Base-by-base conservation (phyloP, 2,113 vertebrate genomes). In the Oreochromis spilurus region DNA sequence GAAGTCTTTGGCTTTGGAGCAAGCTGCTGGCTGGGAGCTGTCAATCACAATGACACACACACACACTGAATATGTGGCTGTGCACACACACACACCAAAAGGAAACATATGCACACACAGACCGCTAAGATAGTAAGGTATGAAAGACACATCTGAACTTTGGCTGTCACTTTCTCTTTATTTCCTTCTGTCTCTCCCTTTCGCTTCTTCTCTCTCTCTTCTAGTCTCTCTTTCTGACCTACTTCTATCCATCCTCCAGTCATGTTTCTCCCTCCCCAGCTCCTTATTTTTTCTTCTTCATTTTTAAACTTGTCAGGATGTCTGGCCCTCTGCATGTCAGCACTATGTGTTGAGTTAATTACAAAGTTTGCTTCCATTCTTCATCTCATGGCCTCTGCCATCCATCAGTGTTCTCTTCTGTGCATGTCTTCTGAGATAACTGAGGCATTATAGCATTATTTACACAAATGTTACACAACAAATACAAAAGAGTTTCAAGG, bases 201-300 rank as follows among this genome's bases (percentile, higher is more conserved):
- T 82, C 55, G 70, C 50, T 83, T 85, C 38, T 34, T 81, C 57
- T 86, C 84, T 45, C 72, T 82, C 31, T 82, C 55, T 57, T 83
- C 79, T 83, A 58, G 62, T 89, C 88, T 93, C 84, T 92, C 72
- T 89, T 92, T 57, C 78, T 94, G 94, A 95, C 94, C 94, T 93
- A 94, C 89, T 95, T 96, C 86, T 34, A 86, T 93, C 92, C 85
- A 89, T 94, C 89, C 86, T 90, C 75, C 58, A 90, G 88, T 90
- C 82, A 81, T 65, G 34, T 81, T 58, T 78, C 82, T 86, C 26
- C 82, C 84, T 92, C 72, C n/a, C 72, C 62, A 31, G 21, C 67
- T 70, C 57, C 81, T 43, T 88, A 6, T 81, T 82, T 84, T 57
- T n/a, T 72, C 52, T 38, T 21, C 34, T 72, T 57, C 9, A 9